phyloP scores from a whole-genome alignment of 30 jellyfish, hydroid and myxozoan genomes.

The Clytia hemisphaerica region DNA sequence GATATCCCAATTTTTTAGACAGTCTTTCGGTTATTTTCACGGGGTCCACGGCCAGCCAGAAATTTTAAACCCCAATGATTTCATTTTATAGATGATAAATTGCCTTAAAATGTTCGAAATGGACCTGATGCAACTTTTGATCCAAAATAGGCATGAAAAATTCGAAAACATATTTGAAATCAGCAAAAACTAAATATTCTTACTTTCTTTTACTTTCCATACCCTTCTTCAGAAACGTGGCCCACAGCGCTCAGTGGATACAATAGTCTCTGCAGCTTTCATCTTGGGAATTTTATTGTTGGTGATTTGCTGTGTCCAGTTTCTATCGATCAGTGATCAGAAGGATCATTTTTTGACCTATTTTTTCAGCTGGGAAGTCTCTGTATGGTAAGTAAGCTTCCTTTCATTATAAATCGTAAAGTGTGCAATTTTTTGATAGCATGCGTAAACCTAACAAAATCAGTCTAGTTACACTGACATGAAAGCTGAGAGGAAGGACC shows the following conservation, averaged over 20 bases:
- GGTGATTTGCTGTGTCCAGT: constrained; percentile 84
- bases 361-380: constrained; percentile 91
- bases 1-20: too few species aligned
- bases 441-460: too few species aligned
- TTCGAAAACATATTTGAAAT: background rate
- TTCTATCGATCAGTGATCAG: constrained; percentile 70
- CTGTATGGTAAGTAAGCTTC: constrained; percentile 67
- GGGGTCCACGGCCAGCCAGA: too few species aligned
- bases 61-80: too few species aligned
- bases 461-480: too few species aligned
- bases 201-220: background rate
- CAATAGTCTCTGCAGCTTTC: constrained; percentile 85
- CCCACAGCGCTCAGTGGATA: constrained; percentile 94
- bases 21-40: too few species aligned
- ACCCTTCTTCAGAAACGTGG: constrained; percentile 99
- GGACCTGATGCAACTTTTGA: too few species aligned
- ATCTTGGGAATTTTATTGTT: constrained; percentile 65
- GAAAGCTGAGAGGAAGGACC: too few species aligned
- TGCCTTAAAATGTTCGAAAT: too few species aligned
- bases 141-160: background rate
- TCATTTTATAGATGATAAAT: too few species aligned
- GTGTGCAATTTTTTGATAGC: background rate
- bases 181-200: background rate
- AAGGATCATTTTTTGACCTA: constrained; percentile 62
- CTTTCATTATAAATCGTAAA: background rate